phyloP scores from a whole-genome alignment of 1,140 invertebrate species.

The Vanessa atalanta region DNA sequence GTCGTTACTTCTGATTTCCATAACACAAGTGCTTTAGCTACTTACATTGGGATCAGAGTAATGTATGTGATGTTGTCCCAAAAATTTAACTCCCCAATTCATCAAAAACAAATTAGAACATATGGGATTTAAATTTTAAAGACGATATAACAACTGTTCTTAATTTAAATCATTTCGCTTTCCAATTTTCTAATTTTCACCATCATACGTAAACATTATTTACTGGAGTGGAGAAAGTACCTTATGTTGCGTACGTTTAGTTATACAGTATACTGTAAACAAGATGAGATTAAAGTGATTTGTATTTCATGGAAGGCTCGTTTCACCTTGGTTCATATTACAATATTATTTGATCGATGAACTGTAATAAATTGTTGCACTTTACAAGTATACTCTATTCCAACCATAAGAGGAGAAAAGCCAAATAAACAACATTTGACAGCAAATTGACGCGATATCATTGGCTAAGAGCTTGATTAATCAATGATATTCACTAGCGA shows the following conservation, averaged over 20 bases:
- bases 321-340: conserved; percentile 17
- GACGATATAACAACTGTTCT: conserved; percentile 7
- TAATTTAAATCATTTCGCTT: conserved; percentile 34
- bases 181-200: conserved; percentile 51
- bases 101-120: neutral
- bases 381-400: neutral
- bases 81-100: too few relatives aligned
- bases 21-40: too few relatives aligned
- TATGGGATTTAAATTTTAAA: neutral
- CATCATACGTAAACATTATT: conserved; percentile 52
- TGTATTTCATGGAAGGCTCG: conserved; percentile 16
- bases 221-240: conserved; percentile 53
- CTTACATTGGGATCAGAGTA: too few relatives aligned
- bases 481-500: too few relatives aligned
- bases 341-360: conserved; percentile 28
- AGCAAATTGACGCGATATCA: too few relatives aligned
- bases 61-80: too few relatives aligned
- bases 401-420: too few relatives aligned
- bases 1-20: too few relatives aligned
- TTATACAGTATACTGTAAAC: conserved; percentile 15
- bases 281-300: conserved; percentile 25
- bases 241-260: conserved; percentile 24
- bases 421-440: too few relatives aligned
- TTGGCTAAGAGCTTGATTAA: too few relatives aligned
- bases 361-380: neutral